Percentiles rank a stretch among this genome's conserved stretches.
These are phyloP conservation scores for Mimachlamys varia DNA, from an alignment of 2,888 invertebrate genomes.

Conservation along the genomic window DNA sequence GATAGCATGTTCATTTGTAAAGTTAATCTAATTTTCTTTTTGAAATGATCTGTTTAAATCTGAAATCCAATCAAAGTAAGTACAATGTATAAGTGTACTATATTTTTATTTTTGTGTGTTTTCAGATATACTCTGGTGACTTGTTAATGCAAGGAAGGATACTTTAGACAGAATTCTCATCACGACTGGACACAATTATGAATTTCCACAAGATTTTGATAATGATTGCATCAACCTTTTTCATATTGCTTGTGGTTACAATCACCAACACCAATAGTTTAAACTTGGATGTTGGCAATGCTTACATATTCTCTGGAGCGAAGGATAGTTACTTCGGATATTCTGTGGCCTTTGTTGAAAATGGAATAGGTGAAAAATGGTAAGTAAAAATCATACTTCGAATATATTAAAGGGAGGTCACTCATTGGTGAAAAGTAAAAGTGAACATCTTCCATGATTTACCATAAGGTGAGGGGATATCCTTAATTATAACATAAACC, in stretches of 20 bases:
- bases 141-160: not conserved
- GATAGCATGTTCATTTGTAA: no score
- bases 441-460: no score
- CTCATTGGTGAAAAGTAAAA: no score
- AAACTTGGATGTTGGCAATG: constrained; percentile 17
- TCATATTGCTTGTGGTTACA: not conserved
- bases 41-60: no score
- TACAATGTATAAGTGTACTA: no score
- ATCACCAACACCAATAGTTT: not conserved
- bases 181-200: not conserved
- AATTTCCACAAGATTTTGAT: not conserved
- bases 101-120: not conserved
- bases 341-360: constrained; percentile 1
- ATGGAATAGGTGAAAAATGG: constrained; percentile 5
- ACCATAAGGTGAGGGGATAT: no score
- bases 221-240: not conserved
- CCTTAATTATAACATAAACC: no score
- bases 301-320: constrained; percentile 5
- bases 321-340: constrained; percentile 1
- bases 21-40: no score
- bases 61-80: no score
- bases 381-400: not conserved
- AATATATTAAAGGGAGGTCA: not conserved
- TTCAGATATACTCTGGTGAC: not conserved
- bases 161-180: not conserved